phyloP scores from a whole-genome alignment of 2,113 vertebrate species.

The Ageneiosus marmoratus region DNA sequence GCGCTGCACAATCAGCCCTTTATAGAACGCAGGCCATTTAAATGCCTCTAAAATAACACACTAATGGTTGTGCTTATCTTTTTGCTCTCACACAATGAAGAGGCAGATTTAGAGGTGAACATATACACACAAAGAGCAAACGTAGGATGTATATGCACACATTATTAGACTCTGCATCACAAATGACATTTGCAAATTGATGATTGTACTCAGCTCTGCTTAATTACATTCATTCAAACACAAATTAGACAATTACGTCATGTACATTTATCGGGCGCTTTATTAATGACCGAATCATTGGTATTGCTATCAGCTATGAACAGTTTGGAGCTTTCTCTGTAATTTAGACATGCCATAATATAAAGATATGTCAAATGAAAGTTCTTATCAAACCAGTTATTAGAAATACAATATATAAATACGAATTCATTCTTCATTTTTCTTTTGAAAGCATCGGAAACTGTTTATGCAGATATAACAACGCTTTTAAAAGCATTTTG shows the following conservation, averaged over 20 bases:
- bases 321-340: not conserved
- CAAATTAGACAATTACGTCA: conserved; percentile 25
- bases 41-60: conserved; percentile 51
- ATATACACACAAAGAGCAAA: conserved; percentile 2
- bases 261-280: not conserved
- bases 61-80: conserved; percentile 52
- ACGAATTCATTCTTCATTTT: not conserved
- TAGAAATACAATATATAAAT: not conserved
- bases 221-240: not conserved
- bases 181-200: conserved; percentile 19
- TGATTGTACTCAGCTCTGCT: not conserved
- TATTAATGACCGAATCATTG: not conserved
- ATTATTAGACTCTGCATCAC: not conserved
- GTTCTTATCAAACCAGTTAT: not conserved
- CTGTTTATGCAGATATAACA: not conserved
- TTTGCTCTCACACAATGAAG: conserved; percentile 14
- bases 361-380: not conserved
- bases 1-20: conserved; percentile 42
- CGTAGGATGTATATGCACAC: not conserved
- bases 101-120: conserved; percentile 17
- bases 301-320: not conserved
- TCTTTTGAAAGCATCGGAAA: not conserved
- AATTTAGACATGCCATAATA: not conserved
- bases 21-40: conserved; percentile 40
- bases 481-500: not conserved